Conservation (phyloP, 2,113 vertebrate genomes). For the Numida meleagris region DNA sequence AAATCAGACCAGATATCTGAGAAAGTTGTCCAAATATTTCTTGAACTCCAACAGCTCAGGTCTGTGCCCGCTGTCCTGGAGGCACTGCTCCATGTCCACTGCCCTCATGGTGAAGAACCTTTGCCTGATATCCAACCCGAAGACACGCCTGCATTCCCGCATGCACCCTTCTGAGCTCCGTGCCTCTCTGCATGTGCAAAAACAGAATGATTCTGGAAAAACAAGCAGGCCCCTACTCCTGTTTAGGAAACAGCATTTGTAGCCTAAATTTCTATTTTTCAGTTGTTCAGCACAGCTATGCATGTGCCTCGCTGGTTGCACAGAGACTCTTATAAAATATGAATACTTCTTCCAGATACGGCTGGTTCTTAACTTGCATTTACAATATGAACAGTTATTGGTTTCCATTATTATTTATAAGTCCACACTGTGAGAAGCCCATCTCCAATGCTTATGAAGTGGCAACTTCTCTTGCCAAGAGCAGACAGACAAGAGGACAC, state of each 20-base stretch:
- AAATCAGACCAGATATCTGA: too few relatives aligned
- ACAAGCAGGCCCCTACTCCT: background rate
- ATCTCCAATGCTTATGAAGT: constrained; percentile 18
- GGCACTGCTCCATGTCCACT: too few relatives aligned
- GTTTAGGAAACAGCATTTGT: background rate
- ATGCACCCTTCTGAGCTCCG: background rate
- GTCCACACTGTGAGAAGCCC: background rate
- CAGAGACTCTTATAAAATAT: constrained; percentile 46
- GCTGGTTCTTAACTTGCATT: background rate
- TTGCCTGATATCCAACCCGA: too few relatives aligned
- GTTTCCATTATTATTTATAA: constrained; percentile 64
- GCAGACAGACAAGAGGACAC: background rate
- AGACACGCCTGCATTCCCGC: fast-evolving
- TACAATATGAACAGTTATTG: constrained; percentile 30
- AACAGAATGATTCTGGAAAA: background rate
- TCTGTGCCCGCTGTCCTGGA: too few relatives aligned
- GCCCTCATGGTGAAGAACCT: too few relatives aligned
- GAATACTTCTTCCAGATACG: constrained; percentile 8
- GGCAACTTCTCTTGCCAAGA: background rate
- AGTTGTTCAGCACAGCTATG: constrained; percentile 3
- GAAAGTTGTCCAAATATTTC: too few relatives aligned
- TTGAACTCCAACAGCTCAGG: too few relatives aligned
- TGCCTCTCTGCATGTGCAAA: background rate
- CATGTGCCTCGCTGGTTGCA: constrained; percentile 13
- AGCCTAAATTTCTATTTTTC: background rate